These are phyloP conservation scores for Prostheceraeus crozeri DNA, from an alignment of 2,888 invertebrate genomes.

Conservation along the genomic window DNA sequence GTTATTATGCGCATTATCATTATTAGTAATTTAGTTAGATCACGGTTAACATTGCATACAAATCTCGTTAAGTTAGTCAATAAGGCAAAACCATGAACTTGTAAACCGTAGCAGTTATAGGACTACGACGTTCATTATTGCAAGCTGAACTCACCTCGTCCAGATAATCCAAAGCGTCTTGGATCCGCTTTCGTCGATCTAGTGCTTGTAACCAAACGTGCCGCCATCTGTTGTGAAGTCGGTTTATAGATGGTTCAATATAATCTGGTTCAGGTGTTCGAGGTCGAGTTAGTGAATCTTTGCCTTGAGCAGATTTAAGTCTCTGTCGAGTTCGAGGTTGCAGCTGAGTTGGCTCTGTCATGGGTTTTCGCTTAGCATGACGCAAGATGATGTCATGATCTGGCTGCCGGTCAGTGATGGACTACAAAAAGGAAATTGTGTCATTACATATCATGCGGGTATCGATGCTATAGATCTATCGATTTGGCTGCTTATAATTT, in stretches of 20 bases:
- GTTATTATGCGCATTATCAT: no score
- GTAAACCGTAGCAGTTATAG: no score
- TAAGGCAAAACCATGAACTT: no score
- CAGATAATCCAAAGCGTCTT: slow-evolving; percentile 82
- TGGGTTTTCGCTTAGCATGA: neutral
- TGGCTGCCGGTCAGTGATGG: slow-evolving; percentile 78
- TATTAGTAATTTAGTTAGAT: no score
- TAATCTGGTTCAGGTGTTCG: slow-evolving; percentile 89
- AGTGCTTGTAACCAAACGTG: slow-evolving; percentile 92
- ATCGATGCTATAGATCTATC: no score
- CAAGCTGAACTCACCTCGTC: slow-evolving; percentile 70
- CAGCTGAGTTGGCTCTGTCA: slow-evolving; percentile 1
- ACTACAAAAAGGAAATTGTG: slow-evolving; percentile 93
- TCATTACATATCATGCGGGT: no score
- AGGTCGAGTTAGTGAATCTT: slow-evolving; percentile 17
- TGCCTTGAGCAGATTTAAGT: slow-evolving; percentile 57
- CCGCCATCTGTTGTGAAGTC: slow-evolving; percentile 92
- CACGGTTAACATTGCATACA: no score
- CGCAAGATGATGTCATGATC: slow-evolving; percentile 59
- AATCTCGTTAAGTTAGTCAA: no score
- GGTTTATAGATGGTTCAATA: slow-evolving; percentile 74
- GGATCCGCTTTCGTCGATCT: slow-evolving; percentile 85
- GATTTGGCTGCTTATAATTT: no score
- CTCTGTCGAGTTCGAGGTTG: slow-evolving; percentile 40
- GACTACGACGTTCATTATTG: no score